Evolutionary conservation across 92 coral and sea anemone genomes (phyloP), one percentile per base, ranked within the genome.

Genomic region (Paragorgia papillata): DNA sequence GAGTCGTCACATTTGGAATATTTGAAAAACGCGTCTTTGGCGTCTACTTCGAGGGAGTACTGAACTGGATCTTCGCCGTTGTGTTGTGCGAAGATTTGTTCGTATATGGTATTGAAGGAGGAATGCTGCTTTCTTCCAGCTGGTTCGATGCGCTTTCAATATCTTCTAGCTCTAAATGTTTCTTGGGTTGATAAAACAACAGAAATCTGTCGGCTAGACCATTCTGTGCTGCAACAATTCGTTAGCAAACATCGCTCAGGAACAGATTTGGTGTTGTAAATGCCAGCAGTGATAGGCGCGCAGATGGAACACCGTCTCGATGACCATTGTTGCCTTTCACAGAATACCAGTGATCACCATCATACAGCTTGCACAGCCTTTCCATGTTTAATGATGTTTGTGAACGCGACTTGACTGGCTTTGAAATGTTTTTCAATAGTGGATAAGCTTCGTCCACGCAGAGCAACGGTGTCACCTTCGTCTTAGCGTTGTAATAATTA

Each of bases 311-410:
- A 0, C 90, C 88, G 34, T 26, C 65, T 58, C 80, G 69, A 35
- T 83, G 83, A 34, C 84, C 86, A 19, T 69, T 86, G 56, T 60
- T 80, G 5, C 90, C 90, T 58, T 83, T 89, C 14, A 89, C 31
- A 4, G 79, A 73, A 48, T 83, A 89, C 90, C 90, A 86, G 22
- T 24, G 46, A 8, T 69, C 34, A 9, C 76, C 76, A 9, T 69
- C 58, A 19, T 51, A 51, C 26, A 51, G 17, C 26, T 51, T 51
- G 26, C 58, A 51, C 6, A 51, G 58, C 26, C 58, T 51, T 51
- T 51, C 58, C 58, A 51, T 51, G 19, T 19, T 51, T 51, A 51
- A 19, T 19, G 58, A 51, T 19, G 26, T 51, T 6, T 51, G 58
- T 3, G 8, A 6, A 19, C 19, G 58, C 6, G 58, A 3, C 58